These are phyloP conservation scores for Lutjanus campechanus DNA, from an alignment of 2,797 vertebrate genomes.

Conservation along the genomic window DNA sequence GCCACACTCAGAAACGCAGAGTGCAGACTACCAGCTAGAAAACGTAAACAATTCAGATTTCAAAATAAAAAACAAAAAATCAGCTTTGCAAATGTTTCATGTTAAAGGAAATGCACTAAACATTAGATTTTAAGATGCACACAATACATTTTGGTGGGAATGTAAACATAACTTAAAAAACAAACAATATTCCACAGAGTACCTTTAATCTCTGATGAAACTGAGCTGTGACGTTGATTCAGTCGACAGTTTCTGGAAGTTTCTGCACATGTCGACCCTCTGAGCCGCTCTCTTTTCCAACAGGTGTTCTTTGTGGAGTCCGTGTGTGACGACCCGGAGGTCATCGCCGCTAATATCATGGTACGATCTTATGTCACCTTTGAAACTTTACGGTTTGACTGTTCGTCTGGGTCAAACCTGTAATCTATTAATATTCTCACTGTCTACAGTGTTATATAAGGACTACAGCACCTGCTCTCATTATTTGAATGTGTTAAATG, in stretches of 20 bases:
- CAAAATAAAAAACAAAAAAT: neutral
- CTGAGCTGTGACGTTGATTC: neutral
- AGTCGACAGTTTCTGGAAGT: neutral
- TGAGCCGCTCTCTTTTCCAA: slow-evolving; percentile 32
- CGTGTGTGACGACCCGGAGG: slow-evolving; percentile 96
- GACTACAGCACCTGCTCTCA: neutral
- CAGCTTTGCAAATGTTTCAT: neutral
- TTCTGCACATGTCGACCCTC: neutral
- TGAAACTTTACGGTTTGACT: neutral
- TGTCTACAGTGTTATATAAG: slow-evolving; percentile 10
- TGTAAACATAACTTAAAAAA: neutral
- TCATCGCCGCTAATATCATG: slow-evolving; percentile 98
- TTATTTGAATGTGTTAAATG: slow-evolving; percentile 38
- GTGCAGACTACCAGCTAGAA: no score
- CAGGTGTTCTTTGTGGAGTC: slow-evolving; percentile 99
- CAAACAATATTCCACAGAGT: neutral
- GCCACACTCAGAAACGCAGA: neutral
- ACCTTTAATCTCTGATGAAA: neutral
- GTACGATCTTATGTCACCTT: slow-evolving; percentile 82
- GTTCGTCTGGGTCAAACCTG: slow-evolving; percentile 30
- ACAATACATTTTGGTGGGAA: neutral
- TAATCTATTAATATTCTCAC: slow-evolving; percentile 61
- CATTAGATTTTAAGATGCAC: neutral
- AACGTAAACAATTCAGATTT: neutral
- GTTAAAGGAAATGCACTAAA: neutral